Percentiles rank a stretch among this genome's conserved stretches.
phyloP scores from a whole-genome alignment of 2,888 invertebrate species.

The Dioctria linearis region DNA sequence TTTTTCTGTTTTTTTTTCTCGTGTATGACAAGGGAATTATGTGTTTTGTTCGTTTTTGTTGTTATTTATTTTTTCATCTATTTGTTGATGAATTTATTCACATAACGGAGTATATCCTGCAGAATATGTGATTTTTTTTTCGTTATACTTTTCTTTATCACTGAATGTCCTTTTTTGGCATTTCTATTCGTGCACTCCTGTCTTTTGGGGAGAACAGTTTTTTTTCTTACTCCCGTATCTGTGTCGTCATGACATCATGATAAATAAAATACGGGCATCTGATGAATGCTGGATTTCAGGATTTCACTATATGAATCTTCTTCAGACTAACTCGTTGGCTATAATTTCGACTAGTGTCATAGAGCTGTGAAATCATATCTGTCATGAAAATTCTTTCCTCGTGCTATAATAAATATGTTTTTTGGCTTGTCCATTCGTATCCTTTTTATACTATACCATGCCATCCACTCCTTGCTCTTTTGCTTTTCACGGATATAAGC shows the following conservation, averaged over 20 bases:
- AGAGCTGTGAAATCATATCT: background rate
- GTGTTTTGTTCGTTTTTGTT: constrained; percentile 20
- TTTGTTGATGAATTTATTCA: constrained; percentile 31
- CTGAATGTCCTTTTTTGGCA: constrained; percentile 13
- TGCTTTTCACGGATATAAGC: no score
- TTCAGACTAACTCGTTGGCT: no score
- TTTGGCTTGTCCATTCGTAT: constrained; percentile 1
- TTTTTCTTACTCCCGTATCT: background rate
- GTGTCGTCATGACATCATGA: constrained; percentile 48
- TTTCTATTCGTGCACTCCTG: background rate
- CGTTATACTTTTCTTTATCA: background rate
- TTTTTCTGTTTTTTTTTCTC: background rate
- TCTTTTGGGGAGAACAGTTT: background rate
- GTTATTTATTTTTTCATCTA: constrained; percentile 1
- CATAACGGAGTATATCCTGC: background rate
- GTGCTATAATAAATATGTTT: constrained; percentile 21
- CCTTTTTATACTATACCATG: background rate
- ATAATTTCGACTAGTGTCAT: no score
- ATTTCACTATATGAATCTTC: no score
- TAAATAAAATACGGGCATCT: constrained; percentile 54
- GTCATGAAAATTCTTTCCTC: constrained; percentile 27
- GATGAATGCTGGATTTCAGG: constrained; percentile 47
- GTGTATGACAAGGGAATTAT: background rate
- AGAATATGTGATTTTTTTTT: background rate
- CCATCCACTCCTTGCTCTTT: no score